Evolutionary conservation across 2,797 vertebrate genomes (phyloP).

Genomic region (Mormyrops boulengeri): DNA sequence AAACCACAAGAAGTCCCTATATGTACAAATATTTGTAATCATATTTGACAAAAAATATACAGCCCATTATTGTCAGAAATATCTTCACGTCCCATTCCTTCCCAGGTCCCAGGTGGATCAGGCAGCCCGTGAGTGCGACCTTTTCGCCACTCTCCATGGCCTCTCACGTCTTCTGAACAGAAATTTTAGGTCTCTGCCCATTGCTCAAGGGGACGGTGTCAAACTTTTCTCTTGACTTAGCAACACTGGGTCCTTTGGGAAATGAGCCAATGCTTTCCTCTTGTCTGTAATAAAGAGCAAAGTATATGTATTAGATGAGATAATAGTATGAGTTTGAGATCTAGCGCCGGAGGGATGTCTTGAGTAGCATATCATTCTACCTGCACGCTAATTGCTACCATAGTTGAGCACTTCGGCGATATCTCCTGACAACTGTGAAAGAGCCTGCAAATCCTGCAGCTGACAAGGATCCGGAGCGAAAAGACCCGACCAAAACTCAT

Average conservation of each 20-base stretch:
- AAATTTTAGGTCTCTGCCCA: neutral
- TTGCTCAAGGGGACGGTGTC: slow-evolving; percentile 3
- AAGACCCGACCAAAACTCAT: neutral
- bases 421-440: neutral
- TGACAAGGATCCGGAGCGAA: neutral
- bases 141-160: neutral
- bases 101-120: neutral
- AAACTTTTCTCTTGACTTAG: slow-evolving; percentile 21
- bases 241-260: neutral
- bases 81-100: neutral
- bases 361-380: neutral
- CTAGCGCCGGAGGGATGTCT: neutral
- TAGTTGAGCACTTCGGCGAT: neutral
- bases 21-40: neutral
- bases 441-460: neutral
- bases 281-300: slow-evolving; percentile 11
- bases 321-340: neutral
- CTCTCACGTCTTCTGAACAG: slow-evolving; percentile 20
- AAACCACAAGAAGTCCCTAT: neutral
- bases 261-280: neutral
- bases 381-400: neutral
- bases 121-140: neutral
- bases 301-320: slow-evolving; percentile 5
- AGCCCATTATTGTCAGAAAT: slow-evolving; percentile 12
- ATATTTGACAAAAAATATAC: neutral